Evolutionary conservation across 1,140 invertebrate genomes (phyloP).

Genomic region (Spodoptera frugiperda): DNA sequence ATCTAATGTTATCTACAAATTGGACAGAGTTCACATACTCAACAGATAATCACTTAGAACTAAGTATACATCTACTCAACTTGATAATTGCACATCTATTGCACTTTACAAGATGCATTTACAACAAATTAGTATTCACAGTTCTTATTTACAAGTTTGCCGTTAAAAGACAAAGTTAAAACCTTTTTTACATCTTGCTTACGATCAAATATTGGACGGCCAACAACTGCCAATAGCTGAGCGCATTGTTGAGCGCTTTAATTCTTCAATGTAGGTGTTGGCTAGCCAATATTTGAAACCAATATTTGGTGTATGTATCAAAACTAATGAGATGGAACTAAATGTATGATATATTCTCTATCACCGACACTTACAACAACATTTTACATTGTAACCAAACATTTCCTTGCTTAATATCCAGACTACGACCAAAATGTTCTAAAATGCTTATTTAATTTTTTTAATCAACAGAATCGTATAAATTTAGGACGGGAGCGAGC

Average conservation of each 20-base stretch:
- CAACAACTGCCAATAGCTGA: neutral
- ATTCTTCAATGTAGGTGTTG: neutral
- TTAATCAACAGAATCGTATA: slow-evolving; percentile 69
- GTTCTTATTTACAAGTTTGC: slow-evolving; percentile 73
- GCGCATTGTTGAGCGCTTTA: too few species aligned
- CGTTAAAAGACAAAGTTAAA: slow-evolving; percentile 18
- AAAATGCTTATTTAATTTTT: slow-evolving; percentile 10
- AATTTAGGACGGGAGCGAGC: slow-evolving; percentile 77
- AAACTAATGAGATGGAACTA: neutral
- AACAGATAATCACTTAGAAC: slow-evolving; percentile 75
- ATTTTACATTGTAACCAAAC: slow-evolving; percentile 27
- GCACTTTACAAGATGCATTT: slow-evolving; percentile 86
- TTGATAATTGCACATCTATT: slow-evolving; percentile 84
- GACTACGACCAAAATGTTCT: slow-evolving; percentile 39
- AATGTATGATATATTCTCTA: neutral
- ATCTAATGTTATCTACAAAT: slow-evolving; percentile 71
- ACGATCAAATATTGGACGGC: neutral
- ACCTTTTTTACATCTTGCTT: slow-evolving; percentile 12
- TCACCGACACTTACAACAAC: slow-evolving; percentile 6
- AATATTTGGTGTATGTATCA: neutral
- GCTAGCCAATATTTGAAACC: neutral
- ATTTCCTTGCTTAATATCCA: slow-evolving; percentile 30
- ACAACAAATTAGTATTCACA: slow-evolving; percentile 84
- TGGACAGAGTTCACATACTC: slow-evolving; percentile 78
- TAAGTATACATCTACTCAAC: slow-evolving; percentile 85